Conservation (phyloP, 30 jellyfish, hydroid and myxozoan species). For the Aurelia aurita region DNA sequence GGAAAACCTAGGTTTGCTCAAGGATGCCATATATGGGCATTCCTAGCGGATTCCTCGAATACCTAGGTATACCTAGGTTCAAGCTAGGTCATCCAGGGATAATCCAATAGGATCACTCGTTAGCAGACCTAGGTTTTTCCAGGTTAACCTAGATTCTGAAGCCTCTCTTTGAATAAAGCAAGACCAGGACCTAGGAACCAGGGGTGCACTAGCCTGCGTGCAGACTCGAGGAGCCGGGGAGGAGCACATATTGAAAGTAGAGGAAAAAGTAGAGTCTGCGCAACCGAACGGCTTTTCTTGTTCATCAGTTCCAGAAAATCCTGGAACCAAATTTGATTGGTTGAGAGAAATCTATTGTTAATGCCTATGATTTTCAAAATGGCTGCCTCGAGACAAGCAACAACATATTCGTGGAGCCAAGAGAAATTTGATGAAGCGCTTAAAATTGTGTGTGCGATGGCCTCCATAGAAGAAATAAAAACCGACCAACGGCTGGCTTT, state of each 20-base stretch:
- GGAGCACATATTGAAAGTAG: not conserved
- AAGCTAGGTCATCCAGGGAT: too few species aligned
- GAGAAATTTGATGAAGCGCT: not conserved
- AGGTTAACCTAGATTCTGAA: too few species aligned
- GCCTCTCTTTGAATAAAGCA: too few species aligned
- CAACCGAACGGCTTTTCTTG: not conserved
- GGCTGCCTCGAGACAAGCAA: not conserved
- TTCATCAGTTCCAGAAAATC: not conserved
- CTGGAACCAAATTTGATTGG: not conserved
- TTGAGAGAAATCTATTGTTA: not conserved
- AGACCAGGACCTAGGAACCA: too few species aligned
- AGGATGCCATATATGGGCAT: too few species aligned
- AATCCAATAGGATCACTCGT: too few species aligned
- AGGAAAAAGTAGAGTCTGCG: conserved; percentile 6
- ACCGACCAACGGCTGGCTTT: not conserved
- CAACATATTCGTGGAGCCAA: conserved; percentile 1
- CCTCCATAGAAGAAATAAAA: not conserved
- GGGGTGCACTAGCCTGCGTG: not conserved
- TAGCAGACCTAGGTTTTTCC: too few species aligned
- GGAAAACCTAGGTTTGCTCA: too few species aligned
- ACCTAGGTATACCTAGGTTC: too few species aligned
- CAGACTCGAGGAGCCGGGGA: not conserved
- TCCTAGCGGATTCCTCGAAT: too few species aligned
- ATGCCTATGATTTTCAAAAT: not conserved
- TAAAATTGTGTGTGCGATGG: not conserved